Conservation (phyloP, 1,140 invertebrate genomes). For the Tetragnatha versicolor region DNA sequence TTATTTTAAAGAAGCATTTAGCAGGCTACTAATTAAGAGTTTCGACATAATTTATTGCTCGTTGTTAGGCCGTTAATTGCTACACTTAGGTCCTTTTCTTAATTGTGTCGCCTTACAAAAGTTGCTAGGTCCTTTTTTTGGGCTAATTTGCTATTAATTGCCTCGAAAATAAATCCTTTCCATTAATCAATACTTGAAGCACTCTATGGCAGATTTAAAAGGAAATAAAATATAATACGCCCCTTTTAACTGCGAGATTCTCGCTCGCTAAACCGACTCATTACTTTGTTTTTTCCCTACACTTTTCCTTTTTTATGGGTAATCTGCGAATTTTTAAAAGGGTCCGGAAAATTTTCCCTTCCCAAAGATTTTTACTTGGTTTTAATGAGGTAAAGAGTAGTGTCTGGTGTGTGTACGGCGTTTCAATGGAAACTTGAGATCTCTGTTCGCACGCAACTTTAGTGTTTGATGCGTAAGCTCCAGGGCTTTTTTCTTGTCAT, state of each 20-base stretch:
- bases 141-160: conserved; percentile 52
- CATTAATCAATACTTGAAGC: conserved; percentile 48
- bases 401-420: no score
- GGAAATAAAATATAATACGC: conserved; percentile 26
- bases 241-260: background rate
- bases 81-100: conserved; percentile 43
- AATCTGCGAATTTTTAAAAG: no score
- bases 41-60: conserved; percentile 47
- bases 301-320: no score
- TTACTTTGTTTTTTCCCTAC: no score
- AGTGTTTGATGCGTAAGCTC: no score
- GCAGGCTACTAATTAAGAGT: conserved; percentile 43
- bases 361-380: no score
- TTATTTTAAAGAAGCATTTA: conserved; percentile 28
- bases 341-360: no score
- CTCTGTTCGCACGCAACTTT: no score
- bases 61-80: conserved; percentile 50
- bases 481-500: no score
- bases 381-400: no score
- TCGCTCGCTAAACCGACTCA: no score
- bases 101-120: conserved; percentile 51
- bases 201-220: conserved; percentile 15
- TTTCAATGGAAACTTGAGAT: no score
- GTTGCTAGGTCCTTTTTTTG: conserved; percentile 31
- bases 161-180: conserved; percentile 21